Evolutionary conservation across 1,140 invertebrate species (phyloP).

Genomic region (Drosophila mayri): DNA sequence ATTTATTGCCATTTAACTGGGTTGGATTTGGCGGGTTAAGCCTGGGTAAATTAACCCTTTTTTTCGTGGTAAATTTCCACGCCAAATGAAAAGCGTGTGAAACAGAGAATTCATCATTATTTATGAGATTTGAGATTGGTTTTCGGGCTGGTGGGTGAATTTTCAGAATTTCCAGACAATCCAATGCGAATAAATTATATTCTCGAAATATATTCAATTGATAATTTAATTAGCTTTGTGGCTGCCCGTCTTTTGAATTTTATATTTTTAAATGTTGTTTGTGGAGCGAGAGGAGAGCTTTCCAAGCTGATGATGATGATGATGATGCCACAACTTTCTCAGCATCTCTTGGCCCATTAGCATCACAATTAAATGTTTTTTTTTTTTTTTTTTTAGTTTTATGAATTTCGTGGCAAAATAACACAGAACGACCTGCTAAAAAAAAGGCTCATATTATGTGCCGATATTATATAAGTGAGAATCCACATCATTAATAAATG

Average conservation of each 20-base stretch:
- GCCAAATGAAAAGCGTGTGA: conserved; percentile 44
- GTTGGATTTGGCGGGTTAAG: conserved; percentile 35
- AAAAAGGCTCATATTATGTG: neutral
- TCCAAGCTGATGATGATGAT: conserved; percentile 32
- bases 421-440: conserved; percentile 3
- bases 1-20: conserved; percentile 41
- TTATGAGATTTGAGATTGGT: conserved; percentile 22
- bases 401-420: conserved; percentile 22
- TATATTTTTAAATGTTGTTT: neutral
- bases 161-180: conserved; percentile 25
- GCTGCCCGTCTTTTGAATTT: conserved; percentile 9
- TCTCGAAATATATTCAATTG: conserved; percentile 23
- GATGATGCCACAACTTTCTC: conserved; percentile 67
- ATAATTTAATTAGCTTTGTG: conserved; percentile 19
- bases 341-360: conserved; percentile 49
- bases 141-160: conserved; percentile 1
- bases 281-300: conserved; percentile 28
- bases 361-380: conserved; percentile 65
- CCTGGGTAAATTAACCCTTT: conserved; percentile 19
- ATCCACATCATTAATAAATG: conserved; percentile 35
- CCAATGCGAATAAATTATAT: conserved; percentile 35
- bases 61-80: conserved; percentile 32
- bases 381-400: conserved; percentile 16
- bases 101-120: conserved; percentile 4
- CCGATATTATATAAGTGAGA: conserved; percentile 55